These are phyloP conservation scores for Florisuga fusca DNA, from an alignment of 2,797 vertebrate genomes.

Conservation along the genomic window DNA sequence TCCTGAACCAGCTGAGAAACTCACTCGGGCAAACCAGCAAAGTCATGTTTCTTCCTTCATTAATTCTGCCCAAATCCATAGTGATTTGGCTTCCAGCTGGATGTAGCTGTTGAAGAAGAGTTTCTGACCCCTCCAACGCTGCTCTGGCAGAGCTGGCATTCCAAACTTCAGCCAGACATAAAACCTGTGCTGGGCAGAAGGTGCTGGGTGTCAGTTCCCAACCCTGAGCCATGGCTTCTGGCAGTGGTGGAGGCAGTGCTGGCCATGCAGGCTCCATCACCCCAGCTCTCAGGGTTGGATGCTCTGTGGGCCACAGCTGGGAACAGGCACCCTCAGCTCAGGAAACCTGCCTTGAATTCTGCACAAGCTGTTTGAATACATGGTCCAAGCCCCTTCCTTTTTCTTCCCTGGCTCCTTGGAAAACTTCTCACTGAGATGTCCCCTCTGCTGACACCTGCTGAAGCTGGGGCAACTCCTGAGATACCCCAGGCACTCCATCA, in stretches of 20 bases:
- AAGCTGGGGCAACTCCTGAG: neutral
- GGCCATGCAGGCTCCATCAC: neutral
- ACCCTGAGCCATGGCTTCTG: neutral
- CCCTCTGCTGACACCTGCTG: neutral
- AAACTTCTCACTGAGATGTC: neutral
- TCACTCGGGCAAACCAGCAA: neutral
- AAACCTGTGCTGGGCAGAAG: neutral
- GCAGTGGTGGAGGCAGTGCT: rapidly evolving
- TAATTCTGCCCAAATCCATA: neutral
- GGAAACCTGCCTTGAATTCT: neutral
- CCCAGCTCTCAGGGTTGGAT: neutral
- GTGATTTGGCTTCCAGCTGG: neutral
- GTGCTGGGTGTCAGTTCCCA: rapidly evolving
- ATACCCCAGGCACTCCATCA: rapidly evolving
- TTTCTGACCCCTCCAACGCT: rapidly evolving
- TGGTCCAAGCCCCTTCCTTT: neutral
- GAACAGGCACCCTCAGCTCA: rapidly evolving
- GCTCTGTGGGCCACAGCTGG: neutral
- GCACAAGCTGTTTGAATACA: neutral
- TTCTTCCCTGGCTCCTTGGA: neutral
- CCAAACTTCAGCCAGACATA: neutral
- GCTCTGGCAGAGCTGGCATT: rapidly evolving
- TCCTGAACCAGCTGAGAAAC: neutral
- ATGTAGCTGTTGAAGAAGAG: neutral
- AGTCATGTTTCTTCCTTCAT: neutral